Evolutionary conservation across 1,140 invertebrate species (phyloP), one percentile per base, ranked within the genome.

Genomic region (Andricus grossulariae): DNA sequence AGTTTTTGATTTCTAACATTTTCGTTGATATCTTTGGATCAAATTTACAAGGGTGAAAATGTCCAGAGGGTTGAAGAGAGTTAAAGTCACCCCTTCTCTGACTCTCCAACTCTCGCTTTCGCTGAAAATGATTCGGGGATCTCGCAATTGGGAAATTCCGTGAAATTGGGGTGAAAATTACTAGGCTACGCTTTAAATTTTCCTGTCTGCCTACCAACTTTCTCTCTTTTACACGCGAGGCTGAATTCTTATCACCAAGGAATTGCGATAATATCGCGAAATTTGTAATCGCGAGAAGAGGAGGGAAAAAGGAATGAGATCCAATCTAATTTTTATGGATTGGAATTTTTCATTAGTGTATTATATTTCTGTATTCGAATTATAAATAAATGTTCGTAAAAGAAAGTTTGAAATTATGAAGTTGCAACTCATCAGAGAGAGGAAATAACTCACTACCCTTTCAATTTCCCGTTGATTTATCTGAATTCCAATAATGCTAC

Each of bases 401-500:
- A 10, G 10, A 45, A 45, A 45, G 8, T 45, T 11, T 11, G 39
- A 45, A 5, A 1, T 45, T 45, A 45, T 45, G 39, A 11, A 45
- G 39, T 45, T 60, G 57, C 25, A 60, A 60, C 2, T 60, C 25
- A 39, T 66, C 60, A 7, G 8, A 66, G 25, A 66, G 60, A 66
- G 60, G 54, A 78, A 78, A 75, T 75, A 66, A 72, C 21, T 25
- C 72, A 50, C 71, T 83, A 86, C 84, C 82, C 78, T 82, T 84
- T 82, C 79, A 86, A 85, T 88, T 85, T 86, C 80, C 78, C 82
- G 78, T 82, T 77, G 77, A 84, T 85, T 85, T 82, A 83, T 81
- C 81, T 80, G 81, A 25, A 80, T 84, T 82, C 82, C 78, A 82
- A 84, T 86, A 80, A 83, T 81, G 79, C 76, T 79, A 74, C 76